A percentile compares a stretch with the other conserved stretches of the same genome.
phyloP scores from a whole-genome alignment of 2,888 invertebrate species.

The Agriopis aurantiaria region DNA sequence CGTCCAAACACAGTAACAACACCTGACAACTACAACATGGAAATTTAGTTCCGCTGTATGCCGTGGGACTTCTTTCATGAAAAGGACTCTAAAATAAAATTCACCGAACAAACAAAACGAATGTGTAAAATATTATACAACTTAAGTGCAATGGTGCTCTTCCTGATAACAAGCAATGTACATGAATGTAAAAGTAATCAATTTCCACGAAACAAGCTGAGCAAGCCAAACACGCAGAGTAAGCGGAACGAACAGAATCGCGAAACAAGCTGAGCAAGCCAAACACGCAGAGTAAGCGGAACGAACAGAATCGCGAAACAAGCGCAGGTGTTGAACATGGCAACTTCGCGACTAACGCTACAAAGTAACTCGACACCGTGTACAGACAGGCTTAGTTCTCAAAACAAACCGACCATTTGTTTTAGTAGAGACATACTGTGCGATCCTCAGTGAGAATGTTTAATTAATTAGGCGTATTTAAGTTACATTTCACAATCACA shows the following conservation, averaged over 20 bases:
- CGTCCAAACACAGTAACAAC: no score
- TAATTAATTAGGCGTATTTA: neutral
- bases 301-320: conserved; percentile 11
- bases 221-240: conserved; percentile 6
- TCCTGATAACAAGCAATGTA: neutral
- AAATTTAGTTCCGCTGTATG: no score
- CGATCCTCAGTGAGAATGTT: neutral
- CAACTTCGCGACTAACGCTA: conserved; percentile 3
- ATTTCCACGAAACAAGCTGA: conserved; percentile 16
- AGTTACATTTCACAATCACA: neutral
- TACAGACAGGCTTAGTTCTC: conserved; percentile 7
- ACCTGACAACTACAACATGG: no score
- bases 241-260: conserved; percentile 9
- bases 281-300: conserved; percentile 7
- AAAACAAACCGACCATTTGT: conserved; percentile 10
- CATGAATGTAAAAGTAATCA: conserved; percentile 6
- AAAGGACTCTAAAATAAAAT: no score
- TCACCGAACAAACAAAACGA: no score
- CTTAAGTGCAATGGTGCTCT: neutral
- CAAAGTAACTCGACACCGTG: neutral
- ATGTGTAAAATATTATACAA: neutral
- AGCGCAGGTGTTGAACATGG: conserved; percentile 6
- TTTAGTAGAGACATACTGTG: neutral
- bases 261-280: conserved; percentile 14
- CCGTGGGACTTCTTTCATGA: no score